Evolutionary conservation across 2,888 invertebrate genomes (phyloP), one percentile per base, ranked within the genome.

Genomic region (Nasonovia ribisnigri): DNA sequence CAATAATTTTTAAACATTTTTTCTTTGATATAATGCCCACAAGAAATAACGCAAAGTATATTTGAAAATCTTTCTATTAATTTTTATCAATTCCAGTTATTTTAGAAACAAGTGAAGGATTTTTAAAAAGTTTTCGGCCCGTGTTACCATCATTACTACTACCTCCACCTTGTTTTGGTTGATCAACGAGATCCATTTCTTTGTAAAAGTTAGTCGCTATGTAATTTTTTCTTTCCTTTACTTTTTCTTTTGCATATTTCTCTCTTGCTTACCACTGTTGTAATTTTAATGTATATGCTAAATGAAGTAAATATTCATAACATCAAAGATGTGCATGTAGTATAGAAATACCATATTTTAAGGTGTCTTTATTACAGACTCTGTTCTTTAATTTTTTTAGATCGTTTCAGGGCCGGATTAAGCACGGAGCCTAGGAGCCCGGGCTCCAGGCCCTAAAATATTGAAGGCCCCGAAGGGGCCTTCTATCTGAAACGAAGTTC

Each of bases 191-290:
- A 43, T 54, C 54, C 88, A 88, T 54, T 88, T 88, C 10, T 54
- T 88, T 88, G 42, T 88, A 88, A 88, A 88, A 88, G 1, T 54
- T 46, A 88, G 88, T 42, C 42, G 88, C 90, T 46, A 90, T 46
- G 46, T 46, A 46, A 90, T 46, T 90, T 90, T 90, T 67, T 90
- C 90, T 90, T 43, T 57, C 89, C 57, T 57, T 42, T 60, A 89
- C 89, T 89, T 57, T 89, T 89, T 51, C 29, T 89, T 67, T 67
- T 67, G 60, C 43, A 67, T 60, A 46, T 26, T 46, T n/a, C 29
- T n/a, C 90, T 90, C 67, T 90, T 46, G 90, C 90, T 90, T 90
- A 46, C 67, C 67, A 90, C 67, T 90, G 46, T 67, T 90, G 43
- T 67, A 90, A 20, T 46, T 90, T 29, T 67, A 88, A 42, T 88